Evolutionary conservation across 2,888 invertebrate species (phyloP).

Genomic region (Rhaphigaster nebulosa): DNA sequence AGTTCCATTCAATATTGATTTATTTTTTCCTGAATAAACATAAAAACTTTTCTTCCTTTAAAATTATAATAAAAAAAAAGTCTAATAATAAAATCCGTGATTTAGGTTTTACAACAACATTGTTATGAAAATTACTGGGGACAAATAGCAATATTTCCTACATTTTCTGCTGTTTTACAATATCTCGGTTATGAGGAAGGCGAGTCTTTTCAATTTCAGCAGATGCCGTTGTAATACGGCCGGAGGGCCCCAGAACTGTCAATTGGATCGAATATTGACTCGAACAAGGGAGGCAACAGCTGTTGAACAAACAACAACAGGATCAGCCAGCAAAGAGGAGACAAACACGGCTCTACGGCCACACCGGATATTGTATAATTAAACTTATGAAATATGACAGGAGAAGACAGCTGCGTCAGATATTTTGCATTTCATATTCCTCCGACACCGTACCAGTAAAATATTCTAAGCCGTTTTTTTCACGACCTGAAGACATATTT

Average conservation of each 20-base stretch:
- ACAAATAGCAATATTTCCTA: neutral
- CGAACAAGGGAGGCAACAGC: neutral
- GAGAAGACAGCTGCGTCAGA: conserved; percentile 52
- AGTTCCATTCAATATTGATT: no score
- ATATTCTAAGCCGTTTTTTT: conserved; percentile 30
- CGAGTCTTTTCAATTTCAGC: neutral
- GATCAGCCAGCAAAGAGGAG: neutral
- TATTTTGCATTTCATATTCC: conserved; percentile 59
- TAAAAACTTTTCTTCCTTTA: no score
- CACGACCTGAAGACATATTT: conserved; percentile 54
- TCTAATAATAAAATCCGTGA: no score
- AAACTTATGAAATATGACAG: conserved; percentile 57
- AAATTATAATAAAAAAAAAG: no score
- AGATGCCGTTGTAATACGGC: neutral
- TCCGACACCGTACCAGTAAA: neutral
- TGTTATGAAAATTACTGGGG: no score
- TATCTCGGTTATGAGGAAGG: neutral
- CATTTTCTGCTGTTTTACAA: neutral
- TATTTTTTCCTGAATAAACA: no score
- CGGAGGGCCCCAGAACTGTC: neutral
- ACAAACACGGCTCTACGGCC: neutral
- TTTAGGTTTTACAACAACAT: no score
- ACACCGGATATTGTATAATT: conserved; percentile 57
- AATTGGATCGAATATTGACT: neutral
- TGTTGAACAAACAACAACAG: conserved; percentile 26